Base-by-base conservation (phyloP, 2,113 vertebrate genomes). In the Urocolius indicus region DNA sequence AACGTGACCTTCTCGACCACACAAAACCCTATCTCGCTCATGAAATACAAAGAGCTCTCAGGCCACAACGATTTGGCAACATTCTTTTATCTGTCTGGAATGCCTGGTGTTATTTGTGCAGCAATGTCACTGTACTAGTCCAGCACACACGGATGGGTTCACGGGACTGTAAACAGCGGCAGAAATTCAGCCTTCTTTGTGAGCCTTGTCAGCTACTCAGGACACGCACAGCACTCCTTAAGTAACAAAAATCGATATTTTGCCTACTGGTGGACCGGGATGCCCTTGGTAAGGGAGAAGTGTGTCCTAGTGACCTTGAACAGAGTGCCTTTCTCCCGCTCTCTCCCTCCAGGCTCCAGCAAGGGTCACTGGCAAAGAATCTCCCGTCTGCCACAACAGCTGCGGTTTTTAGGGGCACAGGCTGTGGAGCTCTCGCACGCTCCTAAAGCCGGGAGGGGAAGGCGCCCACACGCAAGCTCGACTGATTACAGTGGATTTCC, bases 191-290 rank as follows among this genome's bases (percentile, higher is more conserved):
- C 75, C 45, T 58, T 51, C 82, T 63, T 52, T 14, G 29, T 2
- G 41, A 83, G 82, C 46, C 51, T 67, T 67, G 66, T 21, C 41
- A 2, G 81, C 55, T 21, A 74, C 54, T 24, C 72, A 21, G 15
- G 19, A 34, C 7, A 3, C 3, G 38, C 73, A 21, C 34, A 4
- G 61, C n/a, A 5, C 84, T 55, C 66, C 17, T 11, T 13, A 38
- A 71, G 62, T 22, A 92, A 65, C 88, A 54, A 81, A 93, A 95
- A 93, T 58, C 95, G 95, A 43, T 46, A 12, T 4, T 52, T 61
- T 93, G 94, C 71, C 81, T 68, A 17, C 65, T 84, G 63, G 38
- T 27, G 75, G 61, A 11, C 4, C 79, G 74, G 82, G 32, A 34
- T 9, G 29, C 46, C 82, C 82, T 90, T 18, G 63, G 19, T 13